Base-by-base conservation (phyloP, 2,113 vertebrate species). In the Jacana jacana region DNA sequence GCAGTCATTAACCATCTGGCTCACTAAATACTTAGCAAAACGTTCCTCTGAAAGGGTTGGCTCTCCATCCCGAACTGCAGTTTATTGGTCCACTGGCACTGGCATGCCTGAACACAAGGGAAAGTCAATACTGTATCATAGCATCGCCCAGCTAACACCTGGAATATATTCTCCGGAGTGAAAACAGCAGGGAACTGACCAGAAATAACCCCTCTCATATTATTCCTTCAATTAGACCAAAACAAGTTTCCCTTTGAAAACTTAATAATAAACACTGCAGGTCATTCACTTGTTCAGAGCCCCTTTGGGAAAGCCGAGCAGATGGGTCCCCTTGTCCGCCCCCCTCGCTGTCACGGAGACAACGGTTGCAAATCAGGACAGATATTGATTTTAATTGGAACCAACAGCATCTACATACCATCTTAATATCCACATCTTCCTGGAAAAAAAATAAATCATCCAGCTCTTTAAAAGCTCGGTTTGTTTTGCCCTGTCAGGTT, bases 141-240 rank as follows among this genome's bases (percentile, higher is more conserved):
- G 92, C 78, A 79, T 76, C 24, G 81, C 89, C 70, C 78, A 77
- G 89, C 89, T 95, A 98, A 98, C 98, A 98, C 98, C 98, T 98
- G 98, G 98, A 98, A 98, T 98, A 97, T 97, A 98, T 98, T 98
- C 98, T 98, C 95, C 52, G 94, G 98, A 98, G 98, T 97, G 97
- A 98, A 98, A 98, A 98, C 98, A 98, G 98, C 98, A 98, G 98
- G 98, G 97, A 98, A 98, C 96, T 98, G 98, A 98, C 98, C 98
- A 98, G 98, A 98, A 98, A 98, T 98, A 98, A 98, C 98, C 98
- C 97, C 94, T 93, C 95, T 97, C 76, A 7, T 98, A 98, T 98
- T 98, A 98, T 98, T 98, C 97, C 97, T 98, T 98, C 98, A 98
- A 98, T 98, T 98, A 98, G 98, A 98, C 97, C 97, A 98, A 98